phyloP scores from a whole-genome alignment of 2,888 invertebrate genomes.

The Patella caerulea region DNA sequence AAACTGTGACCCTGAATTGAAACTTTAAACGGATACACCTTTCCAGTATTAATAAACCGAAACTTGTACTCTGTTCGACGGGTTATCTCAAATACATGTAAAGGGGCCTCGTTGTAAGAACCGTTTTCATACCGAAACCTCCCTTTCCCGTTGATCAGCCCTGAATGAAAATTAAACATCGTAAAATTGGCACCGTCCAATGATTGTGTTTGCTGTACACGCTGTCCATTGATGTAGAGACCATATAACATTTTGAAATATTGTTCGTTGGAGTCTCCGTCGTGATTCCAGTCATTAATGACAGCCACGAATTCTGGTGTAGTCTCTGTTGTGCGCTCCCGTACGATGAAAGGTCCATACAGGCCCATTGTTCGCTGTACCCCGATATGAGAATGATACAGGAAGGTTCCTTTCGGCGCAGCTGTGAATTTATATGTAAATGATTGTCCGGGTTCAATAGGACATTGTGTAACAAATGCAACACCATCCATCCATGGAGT shows the following conservation, averaged over 20 bases:
- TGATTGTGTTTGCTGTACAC: slow-evolving; percentile 11
- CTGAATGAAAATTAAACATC: slow-evolving; percentile 37
- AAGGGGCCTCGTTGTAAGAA: background rate
- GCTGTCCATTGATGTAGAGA: slow-evolving; percentile 36
- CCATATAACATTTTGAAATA: slow-evolving; percentile 45
- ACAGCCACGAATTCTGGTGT: slow-evolving; percentile 42
- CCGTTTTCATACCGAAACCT: slow-evolving; percentile 34
- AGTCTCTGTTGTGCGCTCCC: slow-evolving; percentile 26
- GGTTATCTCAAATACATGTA: background rate
- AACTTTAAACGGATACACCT: slow-evolving; percentile 34
- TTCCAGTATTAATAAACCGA: slow-evolving; percentile 39
- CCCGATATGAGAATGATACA: slow-evolving; percentile 54
- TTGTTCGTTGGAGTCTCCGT: slow-evolving; percentile 42
- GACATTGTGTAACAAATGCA: background rate
- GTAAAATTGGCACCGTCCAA: slow-evolving; percentile 26
- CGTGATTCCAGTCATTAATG: slow-evolving; percentile 55
- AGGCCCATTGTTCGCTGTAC: slow-evolving; percentile 60
- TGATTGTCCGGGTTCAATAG: background rate
- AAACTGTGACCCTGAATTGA: slow-evolving; percentile 41
- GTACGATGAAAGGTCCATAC: slow-evolving; percentile 57
- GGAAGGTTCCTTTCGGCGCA: slow-evolving; percentile 43
- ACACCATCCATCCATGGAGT: slow-evolving; percentile 9
- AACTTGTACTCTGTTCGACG: slow-evolving; percentile 29
- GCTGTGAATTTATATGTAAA: slow-evolving; percentile 32
- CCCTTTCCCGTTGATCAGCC: slow-evolving; percentile 55